phyloP scores from a whole-genome alignment of 2,888 invertebrate genomes.

The Zaprionus obscuricornis region DNA sequence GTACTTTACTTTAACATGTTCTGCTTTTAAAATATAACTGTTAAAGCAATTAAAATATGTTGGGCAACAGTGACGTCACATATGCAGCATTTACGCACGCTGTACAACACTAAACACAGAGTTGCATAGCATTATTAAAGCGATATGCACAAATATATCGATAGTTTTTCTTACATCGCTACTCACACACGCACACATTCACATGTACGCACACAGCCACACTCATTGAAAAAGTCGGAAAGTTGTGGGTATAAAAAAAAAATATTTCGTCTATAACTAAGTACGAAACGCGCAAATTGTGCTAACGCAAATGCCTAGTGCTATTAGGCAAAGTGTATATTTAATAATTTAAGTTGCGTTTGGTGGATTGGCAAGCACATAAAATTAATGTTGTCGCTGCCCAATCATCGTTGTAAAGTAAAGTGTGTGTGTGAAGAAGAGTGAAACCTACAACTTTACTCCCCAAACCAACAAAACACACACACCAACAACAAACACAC shows the following conservation, averaged over 20 bases:
- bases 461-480: slow-evolving; percentile 66
- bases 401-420: slow-evolving; percentile 35
- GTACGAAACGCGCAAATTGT: slow-evolving; percentile 52
- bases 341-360: slow-evolving; percentile 43
- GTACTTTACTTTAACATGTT: slow-evolving; percentile 5
- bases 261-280: slow-evolving; percentile 56
- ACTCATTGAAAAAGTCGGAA: slow-evolving; percentile 72
- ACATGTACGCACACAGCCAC: slow-evolving; percentile 50
- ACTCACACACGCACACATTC: slow-evolving; percentile 32
- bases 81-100: background rate
- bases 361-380: slow-evolving; percentile 41
- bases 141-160: slow-evolving; percentile 22
- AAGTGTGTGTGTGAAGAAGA: slow-evolving; percentile 49
- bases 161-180: slow-evolving; percentile 35
- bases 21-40: slow-evolving; percentile 45
- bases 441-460: slow-evolving; percentile 71
- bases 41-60: background rate
- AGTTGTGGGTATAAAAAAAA: slow-evolving; percentile 62
- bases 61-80: slow-evolving; percentile 12
- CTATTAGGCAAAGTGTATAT: slow-evolving; percentile 51
- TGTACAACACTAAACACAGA: slow-evolving; percentile 15
- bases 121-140: slow-evolving; percentile 3
- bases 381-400: slow-evolving; percentile 51
- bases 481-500: no score
- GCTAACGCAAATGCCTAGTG: slow-evolving; percentile 56